Conservation (phyloP, 2,113 vertebrate genomes). For the Callionymus lyra region DNA sequence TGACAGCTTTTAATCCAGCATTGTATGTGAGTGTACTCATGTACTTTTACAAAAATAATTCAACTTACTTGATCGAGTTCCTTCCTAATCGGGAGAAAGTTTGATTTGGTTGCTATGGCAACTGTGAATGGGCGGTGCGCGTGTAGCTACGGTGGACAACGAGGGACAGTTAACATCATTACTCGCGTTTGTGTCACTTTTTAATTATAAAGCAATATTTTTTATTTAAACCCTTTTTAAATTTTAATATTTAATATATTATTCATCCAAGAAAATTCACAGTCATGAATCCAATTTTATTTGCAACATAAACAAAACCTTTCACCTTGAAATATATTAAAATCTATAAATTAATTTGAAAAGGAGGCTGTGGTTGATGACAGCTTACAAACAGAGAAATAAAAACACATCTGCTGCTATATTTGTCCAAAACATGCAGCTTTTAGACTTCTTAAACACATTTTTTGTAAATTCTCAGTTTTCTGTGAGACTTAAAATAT, state of each 20-base stretch:
- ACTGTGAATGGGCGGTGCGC: no score
- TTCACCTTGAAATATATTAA: constrained; percentile 75
- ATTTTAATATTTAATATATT: no score
- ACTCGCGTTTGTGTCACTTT: not conserved
- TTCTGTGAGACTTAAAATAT: not conserved
- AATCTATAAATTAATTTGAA: constrained; percentile 55
- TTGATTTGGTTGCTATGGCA: no score
- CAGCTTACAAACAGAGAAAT: constrained; percentile 13
- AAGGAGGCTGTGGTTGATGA: constrained; percentile 4
- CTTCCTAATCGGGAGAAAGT: no score
- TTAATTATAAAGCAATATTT: not conserved
- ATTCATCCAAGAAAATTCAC: not conserved
- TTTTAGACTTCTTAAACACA: not conserved
- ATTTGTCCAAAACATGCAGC: constrained; percentile 10
- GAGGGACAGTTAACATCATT: not conserved
- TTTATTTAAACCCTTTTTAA: no score
- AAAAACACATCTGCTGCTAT: not conserved
- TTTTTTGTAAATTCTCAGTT: not conserved
- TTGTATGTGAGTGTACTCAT: no score
- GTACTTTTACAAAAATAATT: no score
- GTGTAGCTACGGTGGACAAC: not conserved
- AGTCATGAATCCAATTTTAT: constrained; percentile 24
- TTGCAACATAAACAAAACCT: constrained; percentile 40
- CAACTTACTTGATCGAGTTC: no score
- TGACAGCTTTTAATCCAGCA: no score